phyloP scores from a whole-genome alignment of 2,113 vertebrate species.

The Neopipo cinnamomea region DNA sequence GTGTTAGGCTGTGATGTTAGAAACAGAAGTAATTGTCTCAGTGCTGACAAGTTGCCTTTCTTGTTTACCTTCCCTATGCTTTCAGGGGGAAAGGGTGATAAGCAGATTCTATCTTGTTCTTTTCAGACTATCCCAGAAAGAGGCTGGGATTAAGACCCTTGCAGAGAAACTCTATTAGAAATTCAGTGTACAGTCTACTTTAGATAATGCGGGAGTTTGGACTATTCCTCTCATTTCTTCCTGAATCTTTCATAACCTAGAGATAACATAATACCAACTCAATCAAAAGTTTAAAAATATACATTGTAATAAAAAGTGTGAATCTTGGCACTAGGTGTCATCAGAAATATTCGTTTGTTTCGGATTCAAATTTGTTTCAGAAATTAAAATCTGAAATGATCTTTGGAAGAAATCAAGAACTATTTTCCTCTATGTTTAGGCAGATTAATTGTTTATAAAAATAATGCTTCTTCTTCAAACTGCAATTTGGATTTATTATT shows the following conservation, averaged over 20 bases:
- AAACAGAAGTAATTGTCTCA: conserved; percentile 44
- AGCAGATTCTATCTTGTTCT: conserved; percentile 48
- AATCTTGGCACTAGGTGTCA: not conserved
- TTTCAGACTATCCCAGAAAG: conserved; percentile 7
- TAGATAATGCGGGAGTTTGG: not conserved
- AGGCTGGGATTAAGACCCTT: conserved; percentile 29
- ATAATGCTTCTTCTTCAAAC: not conserved
- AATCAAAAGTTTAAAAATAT: not conserved
- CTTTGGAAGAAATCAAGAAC: not conserved
- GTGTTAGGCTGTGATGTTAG: not conserved
- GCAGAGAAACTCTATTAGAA: conserved; percentile 30
- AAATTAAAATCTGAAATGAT: not conserved
- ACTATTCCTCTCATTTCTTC: not conserved
- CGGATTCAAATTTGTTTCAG: not conserved
- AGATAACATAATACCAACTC: not conserved
- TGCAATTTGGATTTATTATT: not conserved
- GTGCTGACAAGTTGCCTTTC: conserved; percentile 16
- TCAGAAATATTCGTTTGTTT: not conserved
- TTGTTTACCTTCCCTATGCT: conserved; percentile 38
- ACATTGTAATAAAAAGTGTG: not conserved
- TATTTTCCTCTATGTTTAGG: not conserved
- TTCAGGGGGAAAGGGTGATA: conserved; percentile 39
- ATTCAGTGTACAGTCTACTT: conserved; percentile 1
- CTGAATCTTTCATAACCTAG: not conserved
- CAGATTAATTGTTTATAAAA: not conserved